These are phyloP conservation scores for Torymus aiolomorphi DNA, from an alignment of 2,888 invertebrate genomes.

Conservation along the genomic window DNA sequence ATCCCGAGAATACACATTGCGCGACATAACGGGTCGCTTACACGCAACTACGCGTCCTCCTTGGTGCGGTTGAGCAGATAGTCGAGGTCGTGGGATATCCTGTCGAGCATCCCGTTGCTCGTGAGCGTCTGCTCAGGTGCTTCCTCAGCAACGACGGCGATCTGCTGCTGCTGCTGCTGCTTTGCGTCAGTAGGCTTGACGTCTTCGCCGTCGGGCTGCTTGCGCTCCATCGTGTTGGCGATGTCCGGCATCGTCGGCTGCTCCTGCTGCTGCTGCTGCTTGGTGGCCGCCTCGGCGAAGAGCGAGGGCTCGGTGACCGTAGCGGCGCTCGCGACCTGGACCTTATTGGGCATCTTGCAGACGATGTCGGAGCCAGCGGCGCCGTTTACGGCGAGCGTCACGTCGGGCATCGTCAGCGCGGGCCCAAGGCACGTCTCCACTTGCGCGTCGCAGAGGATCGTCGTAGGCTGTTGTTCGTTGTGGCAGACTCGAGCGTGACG, in stretches of 20 bases:
- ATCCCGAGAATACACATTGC: too few species aligned
- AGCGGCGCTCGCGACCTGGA: slow-evolving; percentile 37
- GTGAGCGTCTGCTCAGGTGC: slow-evolving; percentile 59
- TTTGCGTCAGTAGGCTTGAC: background rate
- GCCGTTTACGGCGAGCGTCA: slow-evolving; percentile 70
- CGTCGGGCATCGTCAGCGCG: slow-evolving; percentile 68
- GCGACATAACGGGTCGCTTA: too few species aligned
- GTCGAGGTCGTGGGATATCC: slow-evolving; percentile 89
- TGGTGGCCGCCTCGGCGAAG: background rate
- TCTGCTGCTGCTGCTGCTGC: background rate
- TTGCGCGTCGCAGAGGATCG: slow-evolving; percentile 71
- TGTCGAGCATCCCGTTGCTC: slow-evolving; percentile 82
- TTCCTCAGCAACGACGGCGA: slow-evolving; percentile 1
- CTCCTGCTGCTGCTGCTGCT: background rate
- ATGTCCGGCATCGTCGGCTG: slow-evolving; percentile 70
- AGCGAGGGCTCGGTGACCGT: background rate
- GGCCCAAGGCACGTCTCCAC: slow-evolving; percentile 66
- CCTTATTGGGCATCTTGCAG: too few species aligned
- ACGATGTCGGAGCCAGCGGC: slow-evolving; percentile 56
- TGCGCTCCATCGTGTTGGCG: slow-evolving; percentile 71
- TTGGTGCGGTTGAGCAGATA: slow-evolving; percentile 84
- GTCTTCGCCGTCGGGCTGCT: slow-evolving; percentile 71
- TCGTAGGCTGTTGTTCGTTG: slow-evolving; percentile 60
- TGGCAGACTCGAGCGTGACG: background rate
- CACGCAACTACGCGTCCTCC: slow-evolving; percentile 37